Evolutionary conservation across 1,140 invertebrate genomes (phyloP).

Genomic region (Ips typographus): DNA sequence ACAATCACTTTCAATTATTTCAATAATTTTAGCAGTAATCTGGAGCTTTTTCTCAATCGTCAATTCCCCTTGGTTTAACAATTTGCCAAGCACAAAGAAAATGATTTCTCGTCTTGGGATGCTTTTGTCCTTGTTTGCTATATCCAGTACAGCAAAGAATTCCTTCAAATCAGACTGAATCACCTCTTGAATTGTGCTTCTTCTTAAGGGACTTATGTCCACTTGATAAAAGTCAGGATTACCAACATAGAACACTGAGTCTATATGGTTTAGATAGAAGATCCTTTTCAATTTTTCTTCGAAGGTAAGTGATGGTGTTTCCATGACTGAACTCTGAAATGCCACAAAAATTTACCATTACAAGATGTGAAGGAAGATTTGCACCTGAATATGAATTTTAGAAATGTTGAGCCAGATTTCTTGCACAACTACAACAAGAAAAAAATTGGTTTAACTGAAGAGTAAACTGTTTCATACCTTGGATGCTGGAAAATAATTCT

Average conservation of each 20-base stretch:
- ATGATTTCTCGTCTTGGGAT: conserved; percentile 34
- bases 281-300: conserved; percentile 36
- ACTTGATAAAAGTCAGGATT: conserved; percentile 34
- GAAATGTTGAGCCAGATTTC: no score
- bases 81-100: conserved; percentile 31
- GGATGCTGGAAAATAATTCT: no score
- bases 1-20: conserved; percentile 54
- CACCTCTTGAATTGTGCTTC: conserved; percentile 4
- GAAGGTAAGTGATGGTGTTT: conserved; percentile 15
- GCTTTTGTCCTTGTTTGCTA: conserved; percentile 34
- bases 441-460: no score
- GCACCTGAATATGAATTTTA: no score
- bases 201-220: not conserved
- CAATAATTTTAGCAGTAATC: conserved; percentile 54
- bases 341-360: no score
- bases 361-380: no score
- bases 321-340: conserved; percentile 25
- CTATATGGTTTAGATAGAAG: conserved; percentile 31
- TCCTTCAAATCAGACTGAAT: conserved; percentile 26
- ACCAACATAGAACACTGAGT: conserved; percentile 30
- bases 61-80: conserved; percentile 14
- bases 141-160: conserved; percentile 30
- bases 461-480: no score
- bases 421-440: no score
- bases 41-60: conserved; percentile 34